phyloP scores from a whole-genome alignment of 2,888 invertebrate species.

The Dorcus hopei region DNA sequence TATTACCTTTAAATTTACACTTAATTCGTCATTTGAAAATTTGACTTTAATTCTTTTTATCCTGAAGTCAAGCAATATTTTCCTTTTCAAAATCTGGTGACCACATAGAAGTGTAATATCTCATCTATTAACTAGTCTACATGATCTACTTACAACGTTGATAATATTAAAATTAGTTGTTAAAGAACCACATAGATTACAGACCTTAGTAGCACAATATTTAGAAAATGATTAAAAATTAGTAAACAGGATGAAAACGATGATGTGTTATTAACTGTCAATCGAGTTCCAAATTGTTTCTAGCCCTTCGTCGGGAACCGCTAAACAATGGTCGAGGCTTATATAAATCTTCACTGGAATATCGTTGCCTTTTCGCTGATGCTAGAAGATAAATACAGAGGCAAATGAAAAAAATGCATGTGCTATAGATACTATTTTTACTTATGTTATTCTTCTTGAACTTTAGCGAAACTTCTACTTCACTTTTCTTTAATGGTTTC shows the following conservation, averaged over 20 bases:
- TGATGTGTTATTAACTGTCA: slow-evolving; percentile 11
- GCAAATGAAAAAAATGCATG: background rate
- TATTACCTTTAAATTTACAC: no score
- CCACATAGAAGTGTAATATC: no score
- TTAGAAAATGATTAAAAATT: no score
- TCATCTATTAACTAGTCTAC: no score
- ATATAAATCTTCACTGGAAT: slow-evolving; percentile 68
- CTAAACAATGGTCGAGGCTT: slow-evolving; percentile 63
- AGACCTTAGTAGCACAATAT: no score
- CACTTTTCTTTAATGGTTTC: slow-evolving; percentile 4
- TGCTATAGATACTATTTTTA: slow-evolving; percentile 4
- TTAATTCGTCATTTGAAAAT: no score
- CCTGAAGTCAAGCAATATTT: no score
- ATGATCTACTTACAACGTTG: no score
- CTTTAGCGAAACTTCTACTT: slow-evolving; percentile 1
- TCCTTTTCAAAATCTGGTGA: no score
- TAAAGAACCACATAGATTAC: no score
- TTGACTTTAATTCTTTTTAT: no score
- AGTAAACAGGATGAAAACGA: background rate
- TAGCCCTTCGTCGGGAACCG: slow-evolving; percentile 51
- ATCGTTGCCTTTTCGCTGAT: slow-evolving; percentile 51
- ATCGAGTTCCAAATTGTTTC: slow-evolving; percentile 19
- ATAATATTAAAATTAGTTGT: no score
- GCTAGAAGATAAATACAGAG: slow-evolving; percentile 15
- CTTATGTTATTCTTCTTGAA: slow-evolving; percentile 7